Evolutionary conservation across 2,797 vertebrate genomes (phyloP), one percentile per base, ranked within the genome.

Genomic region (Chelonia mydas): DNA sequence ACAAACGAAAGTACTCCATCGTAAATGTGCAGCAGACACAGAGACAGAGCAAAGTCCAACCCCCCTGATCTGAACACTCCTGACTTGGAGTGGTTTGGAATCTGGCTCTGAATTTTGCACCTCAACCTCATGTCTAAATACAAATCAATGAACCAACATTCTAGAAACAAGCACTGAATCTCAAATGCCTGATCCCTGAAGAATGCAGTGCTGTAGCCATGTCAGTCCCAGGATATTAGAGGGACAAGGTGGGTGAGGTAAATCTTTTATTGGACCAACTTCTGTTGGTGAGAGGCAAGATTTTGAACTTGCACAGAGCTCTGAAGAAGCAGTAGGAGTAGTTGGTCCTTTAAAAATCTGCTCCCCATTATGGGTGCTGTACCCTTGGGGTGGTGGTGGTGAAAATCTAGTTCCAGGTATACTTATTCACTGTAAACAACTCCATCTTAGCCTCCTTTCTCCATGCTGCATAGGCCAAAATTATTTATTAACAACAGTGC

Each of bases 21-120:
- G 17, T 1, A 2, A 41, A 54, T 1, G 0, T 1, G 68, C 23
- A 31, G 53, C 12, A 85, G 81, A 85, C 0, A 7, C 1, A 0
- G 76, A 53, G 53, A 45, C 1, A 2, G 41, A 84, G 54, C 27
- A 31, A 5, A 50, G 47, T 85, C 72, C 6, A 27, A 9, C 0
- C 11, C 0, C 37, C 72, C 25, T 2, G 11, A 47, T 16, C 74
- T 77, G 72, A 45, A 47, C 25, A 16, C 21, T 47, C 41, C 25
- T 16, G 25, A 15, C 31, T 47, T 49, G 45, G 45, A 77, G n/a
- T 5, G 27, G 13, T 28, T 47, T 45, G 74, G 74, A 76, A 76
- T 27, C 41, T 45, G 21, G 11, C 23, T 76, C 72, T 77, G 12
- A 49, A 49, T 17, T 77, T 27, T 47, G 13, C 74, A 77, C 12